Base-by-base conservation (phyloP, 2,113 vertebrate genomes). In the Megatriorchis doriae region DNA sequence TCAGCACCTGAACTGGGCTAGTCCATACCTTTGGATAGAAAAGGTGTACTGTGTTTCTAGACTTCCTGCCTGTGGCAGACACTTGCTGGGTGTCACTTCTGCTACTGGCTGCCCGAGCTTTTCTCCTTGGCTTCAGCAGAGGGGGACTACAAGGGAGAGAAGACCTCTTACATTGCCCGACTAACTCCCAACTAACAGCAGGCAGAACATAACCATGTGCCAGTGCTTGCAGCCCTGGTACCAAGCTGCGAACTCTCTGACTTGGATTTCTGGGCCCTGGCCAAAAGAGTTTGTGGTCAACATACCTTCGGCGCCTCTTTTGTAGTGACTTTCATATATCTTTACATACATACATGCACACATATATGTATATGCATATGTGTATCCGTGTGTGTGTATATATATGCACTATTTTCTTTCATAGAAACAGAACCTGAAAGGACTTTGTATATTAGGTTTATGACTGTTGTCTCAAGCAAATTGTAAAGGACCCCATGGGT, bases 301-400 rank as follows among this genome's bases (percentile, higher is more conserved):
- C 16, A 40, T 21, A 67, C 21, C 32, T 71, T 53, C 52, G 53
- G 27, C 53, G 15, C 42, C 75, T 77, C 45, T 15, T 87, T 62
- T 73, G 43, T 9, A n/a, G 42, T 22, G 43, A 68, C 38, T 34
- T 6, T 43, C 31, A 36, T 16, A 4, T 32, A 62, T 8, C 40
- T 38, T 19, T 38, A 45, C 3, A 55, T 6, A 25, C 13, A 31
- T 26, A 25, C 13, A n/a, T 32, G 9, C 19, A 59, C 19, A 47
- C 8, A 14, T 23, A 72, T 34, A 77, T 15, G 22, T 15, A 4
- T 13, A 36, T 45, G 12, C 32, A 25, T n/a, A 36, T 34, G 2
- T 32, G 13, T 16, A 52, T 58, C 7, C 17, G 6, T 67, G 17
- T 19, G 9, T 17, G 2, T 22, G 1, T 40, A 0, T 18, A 12